Conservation (phyloP, 1,140 invertebrate species). For the Drosophila insularis region DNA sequence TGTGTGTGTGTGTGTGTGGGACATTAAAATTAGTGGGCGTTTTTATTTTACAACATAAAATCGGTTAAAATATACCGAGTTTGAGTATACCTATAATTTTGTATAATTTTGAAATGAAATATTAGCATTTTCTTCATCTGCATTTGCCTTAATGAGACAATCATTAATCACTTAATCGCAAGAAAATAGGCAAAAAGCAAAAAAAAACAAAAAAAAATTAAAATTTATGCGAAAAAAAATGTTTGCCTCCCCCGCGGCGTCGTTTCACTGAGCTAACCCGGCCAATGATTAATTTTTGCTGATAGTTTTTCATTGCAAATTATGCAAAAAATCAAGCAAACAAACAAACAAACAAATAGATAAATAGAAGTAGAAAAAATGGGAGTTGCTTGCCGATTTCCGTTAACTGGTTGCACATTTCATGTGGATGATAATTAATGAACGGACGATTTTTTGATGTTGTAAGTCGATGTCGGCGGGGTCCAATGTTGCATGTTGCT, state of each 20-base stretch:
- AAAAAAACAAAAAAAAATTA: not conserved
- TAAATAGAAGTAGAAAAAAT: not conserved
- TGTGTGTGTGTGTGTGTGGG: not conserved
- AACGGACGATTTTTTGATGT: constrained; percentile 10
- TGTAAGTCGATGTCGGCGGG: constrained; percentile 11
- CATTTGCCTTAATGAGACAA: constrained; percentile 50
- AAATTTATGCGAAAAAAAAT: constrained; percentile 14
- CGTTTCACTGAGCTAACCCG: not conserved
- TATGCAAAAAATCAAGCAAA: constrained; percentile 34
- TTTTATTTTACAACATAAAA: not conserved
- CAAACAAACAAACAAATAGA: not conserved
- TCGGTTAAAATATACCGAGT: not conserved
- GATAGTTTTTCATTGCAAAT: constrained; percentile 21
- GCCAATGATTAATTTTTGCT: constrained; percentile 15
- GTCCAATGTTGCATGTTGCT: not conserved
- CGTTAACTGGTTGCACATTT: constrained; percentile 45
- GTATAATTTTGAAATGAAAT: not conserved
- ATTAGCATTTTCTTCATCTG: constrained; percentile 19
- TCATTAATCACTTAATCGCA: constrained; percentile 63
- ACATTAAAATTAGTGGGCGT: not conserved
- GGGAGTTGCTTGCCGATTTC: constrained; percentile 43
- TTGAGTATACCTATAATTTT: not conserved
- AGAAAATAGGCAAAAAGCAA: constrained; percentile 16
- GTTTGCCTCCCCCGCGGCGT: constrained; percentile 6
- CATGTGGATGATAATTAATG: constrained; percentile 57